Evolutionary conservation across 2,113 vertebrate genomes (phyloP), one percentile per base, ranked within the genome.

Genomic region (Entelurus aequoreus): DNA sequence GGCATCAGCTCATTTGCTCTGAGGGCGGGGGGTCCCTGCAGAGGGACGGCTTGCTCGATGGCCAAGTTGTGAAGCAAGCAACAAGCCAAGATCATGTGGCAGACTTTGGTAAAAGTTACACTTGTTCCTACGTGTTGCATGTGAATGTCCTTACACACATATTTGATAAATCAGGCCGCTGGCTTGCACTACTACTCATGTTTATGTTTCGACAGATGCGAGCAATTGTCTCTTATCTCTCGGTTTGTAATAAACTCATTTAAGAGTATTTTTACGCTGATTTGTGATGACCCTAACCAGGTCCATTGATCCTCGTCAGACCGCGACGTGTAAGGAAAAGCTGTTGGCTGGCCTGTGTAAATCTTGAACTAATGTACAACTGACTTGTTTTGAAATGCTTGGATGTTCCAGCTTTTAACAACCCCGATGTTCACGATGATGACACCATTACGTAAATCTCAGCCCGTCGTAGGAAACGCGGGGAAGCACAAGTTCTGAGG

Each of bases 351-450:
- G 54, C 53, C 71, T 46, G 48, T 47, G 69, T 11, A 4, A 19
- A 47, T 40, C 52, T 42, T 67, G 44, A 60, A 71, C 65, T 12
- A 1, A 66, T 16, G 4, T 56, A 48, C 54, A 66, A 65, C 48
- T 62, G 21, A 67, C 63, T 65, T 74, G 61, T 76, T 68, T 66
- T 74, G 62, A 37, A 74, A 54, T 52, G 44, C 36, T 65, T 55
- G 62, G 46, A 70, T 44, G 16, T 65, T 55, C 55, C 38, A 52
- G 65, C 58, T 52, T 46, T 56, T 50, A 67, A 48, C 37, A 56
- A 28, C 47, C 63, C 50, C 50, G 13, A 69, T 66, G 79, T 78
- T 60, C 66, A 16, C 15, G 42, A 51, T 48, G 36, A 66, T 64
- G 52, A 58, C 60, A 56, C 36, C 37, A 44, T 77, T 56, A 15